Base-by-base conservation (phyloP, 2,797 vertebrate genomes). In the Pangasius mekongensis region DNA sequence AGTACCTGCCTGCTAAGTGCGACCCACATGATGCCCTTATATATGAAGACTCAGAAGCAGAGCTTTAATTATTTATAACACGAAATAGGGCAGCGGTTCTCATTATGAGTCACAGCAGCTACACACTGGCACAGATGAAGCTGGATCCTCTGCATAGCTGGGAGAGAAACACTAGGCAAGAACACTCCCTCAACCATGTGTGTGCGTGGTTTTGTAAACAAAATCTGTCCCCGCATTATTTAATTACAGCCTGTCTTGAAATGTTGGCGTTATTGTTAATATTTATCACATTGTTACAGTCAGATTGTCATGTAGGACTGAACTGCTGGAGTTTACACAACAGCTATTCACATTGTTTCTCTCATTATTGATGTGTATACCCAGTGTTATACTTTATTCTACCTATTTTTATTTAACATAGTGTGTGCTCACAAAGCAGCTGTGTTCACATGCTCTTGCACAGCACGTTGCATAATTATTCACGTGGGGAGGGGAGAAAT, bases 51-150 rank as follows among this genome's bases (percentile, higher is more conserved):
- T 93, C 92, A 91, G 90, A 94, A 90, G 90, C 89, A 91, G 1
- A 2, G 81, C 89, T 86, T 94, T 93, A 95, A 95, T 95, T 94
- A 95, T 95, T 95, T 92, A 95, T 93, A 90, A 76, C 91, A 88
- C 90, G 95, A 95, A 95, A 95, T 95, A 95, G 94, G 94, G 95
- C 94, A 94, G 92, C 92, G 93, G 90, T 93, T 94, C 93, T 92
- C 94, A 93, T 94, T 94, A 94, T 92, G 89, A 94, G 92, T 90
- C 85, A 60, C 91, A 92, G 91, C 91, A 93, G 94, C 92, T 91
- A 89, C 92, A 92, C 78, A 60, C 92, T 92, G 89, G 92, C 92
- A 80, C 90, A 92, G 86, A 54, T 90, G 83, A 91, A 82, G 33
- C 89, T 86, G 54, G 87, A 93, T 92, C 87, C 82, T 86, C 76